Percentiles rank a stretch among this genome's conserved stretches.
phyloP scores from a whole-genome alignment of 2,888 invertebrate genomes.

The Julus scanicus region DNA sequence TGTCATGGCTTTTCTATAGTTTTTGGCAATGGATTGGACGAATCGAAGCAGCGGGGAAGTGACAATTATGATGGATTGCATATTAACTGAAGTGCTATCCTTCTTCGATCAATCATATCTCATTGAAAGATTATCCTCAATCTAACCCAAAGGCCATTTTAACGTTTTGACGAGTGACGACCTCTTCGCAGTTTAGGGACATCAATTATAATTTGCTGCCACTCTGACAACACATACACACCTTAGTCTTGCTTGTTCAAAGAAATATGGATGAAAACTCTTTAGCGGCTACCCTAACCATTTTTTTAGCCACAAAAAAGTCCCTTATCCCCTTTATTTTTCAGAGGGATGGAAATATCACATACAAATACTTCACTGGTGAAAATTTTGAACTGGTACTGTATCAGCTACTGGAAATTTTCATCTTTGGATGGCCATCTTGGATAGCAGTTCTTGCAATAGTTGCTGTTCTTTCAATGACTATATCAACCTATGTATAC shows the following conservation, averaged over 20 bases:
- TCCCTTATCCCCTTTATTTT: conserved; percentile 46
- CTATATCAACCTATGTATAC: background rate
- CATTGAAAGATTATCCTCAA: conserved; percentile 56
- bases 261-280: conserved; percentile 41
- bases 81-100: conserved; percentile 57
- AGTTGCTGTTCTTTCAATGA: background rate
- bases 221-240: conserved; percentile 53
- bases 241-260: conserved; percentile 49
- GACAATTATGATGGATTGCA: conserved; percentile 57
- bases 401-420: background rate
- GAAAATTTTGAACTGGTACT: background rate
- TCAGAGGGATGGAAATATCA: background rate
- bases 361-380: conserved; percentile 20
- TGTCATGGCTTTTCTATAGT: conserved; percentile 53
- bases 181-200: conserved; percentile 54
- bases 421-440: background rate
- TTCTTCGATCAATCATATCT: conserved; percentile 57
- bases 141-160: conserved; percentile 55
- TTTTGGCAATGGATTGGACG: conserved; percentile 49
- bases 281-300: conserved; percentile 44
- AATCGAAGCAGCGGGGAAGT: conserved; percentile 54
- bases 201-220: conserved; percentile 56
- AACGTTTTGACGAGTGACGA: conserved; percentile 54
- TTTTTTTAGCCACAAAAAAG: background rate
- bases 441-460: background rate